These are phyloP conservation scores for Horisme vitalbata DNA, from an alignment of 2,888 invertebrate genomes.

Conservation along the genomic window DNA sequence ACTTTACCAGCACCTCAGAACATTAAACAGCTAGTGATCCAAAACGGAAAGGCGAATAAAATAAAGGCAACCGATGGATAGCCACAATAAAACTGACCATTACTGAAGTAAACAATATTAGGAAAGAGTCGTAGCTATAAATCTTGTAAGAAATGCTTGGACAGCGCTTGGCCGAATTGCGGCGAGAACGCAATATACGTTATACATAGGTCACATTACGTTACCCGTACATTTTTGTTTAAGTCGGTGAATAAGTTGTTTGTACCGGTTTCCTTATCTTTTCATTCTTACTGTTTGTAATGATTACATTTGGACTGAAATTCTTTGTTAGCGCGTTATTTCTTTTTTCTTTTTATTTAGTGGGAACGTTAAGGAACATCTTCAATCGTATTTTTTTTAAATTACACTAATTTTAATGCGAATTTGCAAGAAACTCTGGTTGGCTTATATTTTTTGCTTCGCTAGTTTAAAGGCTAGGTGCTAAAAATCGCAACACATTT, in stretches of 20 bases:
- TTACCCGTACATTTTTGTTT: conserved; percentile 46
- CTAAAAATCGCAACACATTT: too few relatives aligned
- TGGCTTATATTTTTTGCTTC: too few relatives aligned
- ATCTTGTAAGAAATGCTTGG: conserved; percentile 62
- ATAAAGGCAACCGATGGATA: conserved; percentile 64
- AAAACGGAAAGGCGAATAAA: conserved; percentile 55
- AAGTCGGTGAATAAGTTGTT: conserved; percentile 27
- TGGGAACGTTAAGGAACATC: too few relatives aligned
- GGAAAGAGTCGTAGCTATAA: conserved; percentile 12
- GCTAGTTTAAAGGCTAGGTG: too few relatives aligned
- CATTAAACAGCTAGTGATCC: conserved; percentile 49
- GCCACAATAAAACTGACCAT: conserved; percentile 68
- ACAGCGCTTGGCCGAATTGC: conserved; percentile 66
- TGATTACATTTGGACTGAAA: too few relatives aligned
- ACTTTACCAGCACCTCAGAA: conserved; percentile 44
- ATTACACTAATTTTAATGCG: too few relatives aligned
- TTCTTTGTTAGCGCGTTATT: too few relatives aligned
- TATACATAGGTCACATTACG: conserved; percentile 59
- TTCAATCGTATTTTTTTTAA: too few relatives aligned
- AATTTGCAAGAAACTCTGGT: too few relatives aligned
- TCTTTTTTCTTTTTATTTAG: too few relatives aligned
- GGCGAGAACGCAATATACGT: conserved; percentile 58
- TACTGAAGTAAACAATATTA: conserved; percentile 79
- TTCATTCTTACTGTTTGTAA: neutral
- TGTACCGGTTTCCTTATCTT: conserved; percentile 10